Percentiles rank a stretch among this genome's conserved stretches.
phyloP scores from a whole-genome alignment of 1,140 invertebrate species.

The Chelonus insularis region DNA sequence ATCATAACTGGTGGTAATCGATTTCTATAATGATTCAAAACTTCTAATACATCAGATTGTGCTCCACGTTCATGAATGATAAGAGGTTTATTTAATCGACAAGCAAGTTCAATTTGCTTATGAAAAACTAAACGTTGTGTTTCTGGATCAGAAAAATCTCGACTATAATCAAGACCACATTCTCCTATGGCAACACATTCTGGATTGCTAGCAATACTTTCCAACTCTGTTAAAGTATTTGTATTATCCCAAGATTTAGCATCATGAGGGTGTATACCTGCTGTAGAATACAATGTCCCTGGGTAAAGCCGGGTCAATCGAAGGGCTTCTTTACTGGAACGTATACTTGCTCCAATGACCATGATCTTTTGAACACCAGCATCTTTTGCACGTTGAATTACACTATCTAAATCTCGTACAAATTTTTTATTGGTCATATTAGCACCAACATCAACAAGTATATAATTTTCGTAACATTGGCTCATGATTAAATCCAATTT shows the following conservation, averaged over 20 bases:
- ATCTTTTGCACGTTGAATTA: conserved; percentile 89
- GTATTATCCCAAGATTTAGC: conserved; percentile 90
- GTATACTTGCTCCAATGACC: conserved; percentile 87
- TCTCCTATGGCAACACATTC: conserved; percentile 94
- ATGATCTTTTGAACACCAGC: conserved; percentile 93
- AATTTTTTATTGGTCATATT: conserved; percentile 96
- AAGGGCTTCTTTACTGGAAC: conserved; percentile 87
- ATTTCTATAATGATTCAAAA: conserved; percentile 61
- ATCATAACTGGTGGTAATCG: conserved; percentile 80
- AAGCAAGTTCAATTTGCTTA: conserved; percentile 87
- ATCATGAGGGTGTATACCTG: conserved; percentile 94
- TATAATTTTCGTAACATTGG: conserved; percentile 81
- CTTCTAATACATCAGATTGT: conserved; percentile 75
- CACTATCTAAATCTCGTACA: conserved; percentile 87
- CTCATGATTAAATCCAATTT: conserved; percentile 54
- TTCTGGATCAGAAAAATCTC: conserved; percentile 89
- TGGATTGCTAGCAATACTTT: conserved; percentile 73
- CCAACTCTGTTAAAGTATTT: conserved; percentile 70
- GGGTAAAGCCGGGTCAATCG: conserved; percentile 86
- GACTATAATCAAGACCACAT: conserved; percentile 92
- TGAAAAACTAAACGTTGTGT: conserved; percentile 86
- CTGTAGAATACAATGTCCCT: conserved; percentile 88
- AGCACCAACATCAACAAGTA: conserved; percentile 90
- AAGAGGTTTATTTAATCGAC: conserved; percentile 84
- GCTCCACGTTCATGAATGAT: conserved; percentile 91